A percentile compares a stretch with the other conserved stretches of the same genome.
Conservation (phyloP, 2,888 invertebrate genomes). For the Arge pagana region DNA sequence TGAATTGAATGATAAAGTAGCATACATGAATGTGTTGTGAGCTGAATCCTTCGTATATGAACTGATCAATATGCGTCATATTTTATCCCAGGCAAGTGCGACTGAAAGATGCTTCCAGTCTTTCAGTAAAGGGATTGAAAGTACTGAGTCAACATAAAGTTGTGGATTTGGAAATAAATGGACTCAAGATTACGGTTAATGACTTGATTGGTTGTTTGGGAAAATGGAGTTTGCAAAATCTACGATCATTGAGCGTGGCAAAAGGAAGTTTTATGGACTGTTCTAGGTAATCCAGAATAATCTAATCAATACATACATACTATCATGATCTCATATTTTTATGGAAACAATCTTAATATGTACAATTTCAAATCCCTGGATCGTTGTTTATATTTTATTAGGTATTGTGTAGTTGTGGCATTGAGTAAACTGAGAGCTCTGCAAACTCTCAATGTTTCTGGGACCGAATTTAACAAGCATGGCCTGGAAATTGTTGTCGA, state of each 20-base stretch:
- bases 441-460: conserved; percentile 66
- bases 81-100: conserved; percentile 60
- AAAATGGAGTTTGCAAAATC: conserved; percentile 68
- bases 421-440: conserved; percentile 66
- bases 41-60: too few relatives aligned
- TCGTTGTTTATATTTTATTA: conserved; percentile 38
- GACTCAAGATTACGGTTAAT: conserved; percentile 64
- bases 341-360: background rate
- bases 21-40: too few relatives aligned
- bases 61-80: background rate
- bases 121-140: conserved; percentile 65
- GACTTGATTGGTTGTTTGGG: conserved; percentile 69
- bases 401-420: conserved; percentile 65
- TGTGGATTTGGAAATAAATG: conserved; percentile 65
- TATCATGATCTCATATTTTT: background rate
- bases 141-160: conserved; percentile 68
- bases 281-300: conserved; percentile 55
- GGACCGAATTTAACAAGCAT: conserved; percentile 71
- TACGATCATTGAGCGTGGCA: conserved; percentile 66
- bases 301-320: background rate
- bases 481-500: conserved; percentile 69
- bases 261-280: conserved; percentile 67
- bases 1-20: too few relatives aligned
- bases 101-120: conserved; percentile 64
- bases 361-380: background rate